phyloP scores from a whole-genome alignment of 2,797 vertebrate species.

The Dendrocincla fuliginosa region DNA sequence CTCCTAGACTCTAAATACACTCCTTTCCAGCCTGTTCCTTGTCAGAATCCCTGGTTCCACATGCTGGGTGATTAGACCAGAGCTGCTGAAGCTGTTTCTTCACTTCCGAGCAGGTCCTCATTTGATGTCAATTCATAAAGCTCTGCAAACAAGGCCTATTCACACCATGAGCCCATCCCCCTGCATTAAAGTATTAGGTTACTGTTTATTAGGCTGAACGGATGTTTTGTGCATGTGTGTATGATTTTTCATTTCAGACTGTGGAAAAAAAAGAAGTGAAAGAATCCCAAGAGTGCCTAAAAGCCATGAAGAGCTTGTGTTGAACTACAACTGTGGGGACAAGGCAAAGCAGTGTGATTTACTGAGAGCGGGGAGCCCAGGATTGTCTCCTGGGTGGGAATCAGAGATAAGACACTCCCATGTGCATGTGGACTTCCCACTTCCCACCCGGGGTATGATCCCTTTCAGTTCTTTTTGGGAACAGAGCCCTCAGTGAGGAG shows the following conservation, averaged over 20 bases:
- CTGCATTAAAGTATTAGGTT: neutral
- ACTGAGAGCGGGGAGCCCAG: neutral
- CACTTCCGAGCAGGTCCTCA: neutral
- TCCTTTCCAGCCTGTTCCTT: neutral
- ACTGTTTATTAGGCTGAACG: neutral
- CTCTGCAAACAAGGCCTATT: neutral
- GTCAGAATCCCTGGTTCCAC: neutral
- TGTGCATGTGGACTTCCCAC: rapidly evolving
- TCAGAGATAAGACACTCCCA: neutral
- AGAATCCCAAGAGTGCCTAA: neutral
- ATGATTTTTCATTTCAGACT: neutral
- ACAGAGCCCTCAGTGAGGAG: neutral
- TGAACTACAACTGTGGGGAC: rapidly evolving
- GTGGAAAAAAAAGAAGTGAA: neutral
- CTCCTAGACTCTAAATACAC: neutral
- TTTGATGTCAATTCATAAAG: neutral
- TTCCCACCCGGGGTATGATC: neutral
- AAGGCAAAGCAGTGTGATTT: neutral
- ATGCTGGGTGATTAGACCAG: neutral
- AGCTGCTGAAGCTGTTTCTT: neutral
- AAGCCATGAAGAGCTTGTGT: neutral
- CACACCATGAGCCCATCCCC: neutral
- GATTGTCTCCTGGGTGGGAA: neutral
- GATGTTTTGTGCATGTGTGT: neutral
- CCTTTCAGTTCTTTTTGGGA: neutral